A percentile compares a stretch with the other conserved stretches of the same genome.
Conservation (phyloP, 2,888 invertebrate species). For the Iphiclides podalirius region DNA sequence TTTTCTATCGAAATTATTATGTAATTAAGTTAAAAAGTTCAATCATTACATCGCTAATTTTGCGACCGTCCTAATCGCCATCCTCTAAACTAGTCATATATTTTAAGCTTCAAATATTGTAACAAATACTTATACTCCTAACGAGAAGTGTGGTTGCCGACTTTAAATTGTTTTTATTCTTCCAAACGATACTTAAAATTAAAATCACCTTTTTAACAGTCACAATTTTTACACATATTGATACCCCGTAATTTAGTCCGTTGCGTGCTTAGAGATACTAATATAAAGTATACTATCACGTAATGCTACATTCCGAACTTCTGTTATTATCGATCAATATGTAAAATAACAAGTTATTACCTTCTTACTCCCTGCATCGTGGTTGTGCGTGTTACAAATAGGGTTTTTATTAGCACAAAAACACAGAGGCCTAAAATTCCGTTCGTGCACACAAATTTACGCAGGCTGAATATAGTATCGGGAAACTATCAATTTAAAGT, state of each 20-base stretch:
- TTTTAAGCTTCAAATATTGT: constrained; percentile 60
- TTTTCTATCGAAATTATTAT: constrained; percentile 60
- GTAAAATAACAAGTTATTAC: constrained; percentile 53
- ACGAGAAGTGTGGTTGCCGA: constrained; percentile 37
- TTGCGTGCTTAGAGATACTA: constrained; percentile 69
- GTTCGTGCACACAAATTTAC: constrained; percentile 67
- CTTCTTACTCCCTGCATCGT: constrained; percentile 52
- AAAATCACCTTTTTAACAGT: constrained; percentile 30
- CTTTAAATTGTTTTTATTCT: constrained; percentile 26
- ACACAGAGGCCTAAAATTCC: constrained; percentile 54
- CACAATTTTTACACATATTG: constrained; percentile 39
- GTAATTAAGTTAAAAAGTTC: constrained; percentile 57
- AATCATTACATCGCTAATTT: constrained; percentile 66
- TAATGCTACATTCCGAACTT: constrained; percentile 62
- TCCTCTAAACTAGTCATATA: constrained; percentile 78
- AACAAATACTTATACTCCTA: constrained; percentile 49
- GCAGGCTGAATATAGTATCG: constrained; percentile 65
- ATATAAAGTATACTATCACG: constrained; percentile 65
- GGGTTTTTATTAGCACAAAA: constrained; percentile 49
- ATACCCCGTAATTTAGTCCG: constrained; percentile 37
- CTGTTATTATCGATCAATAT: constrained; percentile 60
- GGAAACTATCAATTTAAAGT: constrained; percentile 71
- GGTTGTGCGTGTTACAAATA: constrained; percentile 64
- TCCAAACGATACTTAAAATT: not conserved
- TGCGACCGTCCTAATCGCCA: constrained; percentile 79